These are phyloP conservation scores for Cerastis rubricosa DNA, from an alignment of 2,888 invertebrate species.

Conservation along the genomic window DNA sequence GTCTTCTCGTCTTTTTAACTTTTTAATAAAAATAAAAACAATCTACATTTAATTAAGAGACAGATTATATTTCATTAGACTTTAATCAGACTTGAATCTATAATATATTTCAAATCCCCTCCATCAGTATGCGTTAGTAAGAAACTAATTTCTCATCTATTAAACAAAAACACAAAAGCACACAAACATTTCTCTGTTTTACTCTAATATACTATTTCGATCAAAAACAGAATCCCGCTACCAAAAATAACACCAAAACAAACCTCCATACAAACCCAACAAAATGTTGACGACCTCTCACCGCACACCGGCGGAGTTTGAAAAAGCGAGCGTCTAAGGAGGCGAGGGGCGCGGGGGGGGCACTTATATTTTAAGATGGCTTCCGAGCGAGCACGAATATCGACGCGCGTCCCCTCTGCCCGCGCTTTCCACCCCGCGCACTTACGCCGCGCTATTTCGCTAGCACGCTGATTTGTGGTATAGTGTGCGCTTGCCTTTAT, in stretches of 20 bases:
- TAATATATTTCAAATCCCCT: too few species aligned
- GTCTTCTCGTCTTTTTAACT: too few species aligned
- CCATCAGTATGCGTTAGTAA: too few species aligned
- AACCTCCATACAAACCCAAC: constrained; percentile 37
- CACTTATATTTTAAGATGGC: constrained; percentile 90
- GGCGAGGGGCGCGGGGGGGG: constrained; percentile 75
- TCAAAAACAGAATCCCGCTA: neutral
- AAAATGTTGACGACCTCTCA: constrained; percentile 79
- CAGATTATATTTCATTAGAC: too few species aligned
- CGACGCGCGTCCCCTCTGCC: constrained; percentile 82
- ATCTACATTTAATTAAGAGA: too few species aligned
- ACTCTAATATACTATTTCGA: neutral
- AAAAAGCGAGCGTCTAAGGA: constrained; percentile 89
- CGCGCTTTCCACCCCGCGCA: constrained; percentile 70
- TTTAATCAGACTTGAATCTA: too few species aligned
- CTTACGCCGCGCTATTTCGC: constrained; percentile 78
- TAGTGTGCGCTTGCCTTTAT: constrained; percentile 59
- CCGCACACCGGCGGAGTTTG: constrained; percentile 80
- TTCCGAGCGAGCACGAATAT: constrained; percentile 88
- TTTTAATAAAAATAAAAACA: too few species aligned
- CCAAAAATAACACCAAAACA: neutral
- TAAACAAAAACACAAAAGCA: neutral
- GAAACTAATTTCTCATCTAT: neutral
- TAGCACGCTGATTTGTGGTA: constrained; percentile 73
- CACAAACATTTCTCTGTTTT: neutral